phyloP scores from a whole-genome alignment of 1,140 invertebrate species.

The Nasonia longicornis region DNA sequence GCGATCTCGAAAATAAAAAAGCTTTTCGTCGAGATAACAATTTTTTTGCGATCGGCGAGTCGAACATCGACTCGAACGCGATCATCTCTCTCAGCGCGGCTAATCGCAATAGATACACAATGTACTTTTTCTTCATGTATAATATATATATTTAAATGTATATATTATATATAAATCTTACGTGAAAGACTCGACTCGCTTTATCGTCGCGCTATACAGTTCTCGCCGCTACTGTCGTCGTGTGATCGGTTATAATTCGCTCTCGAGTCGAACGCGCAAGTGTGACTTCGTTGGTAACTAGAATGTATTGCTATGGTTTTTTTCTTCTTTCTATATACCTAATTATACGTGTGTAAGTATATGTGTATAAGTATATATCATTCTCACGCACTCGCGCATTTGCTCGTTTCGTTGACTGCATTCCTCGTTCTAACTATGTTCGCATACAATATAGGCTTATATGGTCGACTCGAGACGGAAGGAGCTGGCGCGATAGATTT shows the following conservation, averaged over 20 bases:
- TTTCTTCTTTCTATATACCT: slow-evolving; percentile 2
- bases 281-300: slow-evolving; percentile 47
- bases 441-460: background rate
- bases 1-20: slow-evolving; percentile 17
- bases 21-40: background rate
- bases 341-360: slow-evolving; percentile 43
- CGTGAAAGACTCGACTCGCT: slow-evolving; percentile 32
- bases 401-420: background rate
- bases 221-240: background rate
- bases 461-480: background rate
- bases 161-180: slow-evolving; percentile 32
- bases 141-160: slow-evolving; percentile 26
- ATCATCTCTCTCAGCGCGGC: background rate
- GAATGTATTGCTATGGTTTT: slow-evolving; percentile 45
- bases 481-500: background rate
- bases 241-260: slow-evolving; percentile 21
- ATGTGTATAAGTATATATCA: slow-evolving; percentile 33
- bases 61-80: background rate
- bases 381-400: background rate
- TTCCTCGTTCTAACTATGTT: background rate
- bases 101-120: background rate
- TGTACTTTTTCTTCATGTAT: background rate
- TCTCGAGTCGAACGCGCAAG: slow-evolving; percentile 42
- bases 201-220: background rate
- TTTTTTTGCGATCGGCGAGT: slow-evolving; percentile 1